Evolutionary conservation across 2,113 vertebrate genomes (phyloP).

Genomic region (Caranx melampygus): DNA sequence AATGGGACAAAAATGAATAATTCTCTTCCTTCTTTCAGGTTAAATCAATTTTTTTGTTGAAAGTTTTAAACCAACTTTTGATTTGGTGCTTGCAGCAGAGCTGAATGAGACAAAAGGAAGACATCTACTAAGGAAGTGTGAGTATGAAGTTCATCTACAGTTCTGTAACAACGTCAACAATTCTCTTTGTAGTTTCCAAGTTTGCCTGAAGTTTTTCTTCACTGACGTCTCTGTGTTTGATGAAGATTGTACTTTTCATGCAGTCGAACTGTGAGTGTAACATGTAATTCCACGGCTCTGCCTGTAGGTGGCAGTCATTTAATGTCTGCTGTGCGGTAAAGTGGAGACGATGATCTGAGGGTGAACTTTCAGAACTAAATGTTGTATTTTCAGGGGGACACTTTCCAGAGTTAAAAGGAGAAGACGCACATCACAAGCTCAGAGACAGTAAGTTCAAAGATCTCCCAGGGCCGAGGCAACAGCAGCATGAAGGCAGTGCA

Average conservation of each 20-base stretch:
- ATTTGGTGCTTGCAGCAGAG: conserved; percentile 3
- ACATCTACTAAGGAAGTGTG: conserved; percentile 15
- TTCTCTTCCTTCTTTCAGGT: conserved; percentile 52
- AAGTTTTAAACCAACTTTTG: conserved; percentile 20
- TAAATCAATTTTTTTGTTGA: not conserved
- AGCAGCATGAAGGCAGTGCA: fast-evolving
- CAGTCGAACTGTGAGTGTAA: not conserved
- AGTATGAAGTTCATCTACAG: not conserved
- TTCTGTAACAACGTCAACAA: not conserved
- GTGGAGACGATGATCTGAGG: not conserved
- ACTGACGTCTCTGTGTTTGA: not conserved
- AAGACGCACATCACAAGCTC: not conserved
- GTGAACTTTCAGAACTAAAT: not conserved
- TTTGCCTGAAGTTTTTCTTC: conserved; percentile 1
- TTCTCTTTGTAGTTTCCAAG: conserved; percentile 36
- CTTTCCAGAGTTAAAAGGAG: not conserved
- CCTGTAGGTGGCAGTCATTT: conserved; percentile 50
- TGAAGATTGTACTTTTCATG: conserved; percentile 1
- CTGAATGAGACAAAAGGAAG: conserved; percentile 20
- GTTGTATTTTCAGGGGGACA: not conserved
- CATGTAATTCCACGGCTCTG: not conserved
- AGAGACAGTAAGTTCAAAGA: not conserved
- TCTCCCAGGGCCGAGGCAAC: not conserved
- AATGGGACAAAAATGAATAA: conserved; percentile 41
- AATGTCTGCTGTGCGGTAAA: not conserved